Evolutionary conservation across 1,140 invertebrate species (phyloP), one percentile per base, ranked within the genome.

Genomic region (Notospermus geniculatus): DNA sequence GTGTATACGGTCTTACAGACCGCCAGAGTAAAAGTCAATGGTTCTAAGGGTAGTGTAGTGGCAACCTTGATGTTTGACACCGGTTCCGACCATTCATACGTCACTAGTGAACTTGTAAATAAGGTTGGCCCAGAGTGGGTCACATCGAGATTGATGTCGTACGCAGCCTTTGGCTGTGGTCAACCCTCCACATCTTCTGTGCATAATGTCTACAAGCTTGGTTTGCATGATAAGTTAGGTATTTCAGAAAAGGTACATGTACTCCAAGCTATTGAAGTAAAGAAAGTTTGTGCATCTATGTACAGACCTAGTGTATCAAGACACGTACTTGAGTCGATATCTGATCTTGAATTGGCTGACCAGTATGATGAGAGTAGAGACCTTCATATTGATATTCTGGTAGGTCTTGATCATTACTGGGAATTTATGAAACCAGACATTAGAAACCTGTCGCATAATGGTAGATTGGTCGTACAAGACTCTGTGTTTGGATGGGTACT

Each of bases 371-470:
- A 29, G 11, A 29, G n/a, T 2, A 29, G n/a, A 29, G 28, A 30
- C 5, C 5, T 55, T 7, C 2, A 17, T 7, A 30, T 55, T 55
- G 54, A 55, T 55, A 23, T 27, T 7, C 28, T 55, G 22, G 27
- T 55, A 23, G 54, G 54, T n/a, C 9, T 27, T 4, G 54, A 55
- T n/a, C 28, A 22, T 27, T 55, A 55, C 27, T 55, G 54, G 54
- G 17, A n/a, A 9, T 2, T 55, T 55, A 9, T 55, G 22, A 27
- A 22, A 5, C 11, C 17, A 23, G 28, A 23, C 13, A 9, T 29
- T 29, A 29, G 17, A 9, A 55, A 30, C 7, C n/a, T 55, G 19
- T 30, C 54, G 27, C n/a, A n/a, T n/a, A n/a, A n/a, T n/a, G 17
- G 27, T 2, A 7, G 28, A 23, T n/a, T 55, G 5, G 28, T 55